phyloP scores from a whole-genome alignment of 2,888 invertebrate species.

The Sipunculus nudus region DNA sequence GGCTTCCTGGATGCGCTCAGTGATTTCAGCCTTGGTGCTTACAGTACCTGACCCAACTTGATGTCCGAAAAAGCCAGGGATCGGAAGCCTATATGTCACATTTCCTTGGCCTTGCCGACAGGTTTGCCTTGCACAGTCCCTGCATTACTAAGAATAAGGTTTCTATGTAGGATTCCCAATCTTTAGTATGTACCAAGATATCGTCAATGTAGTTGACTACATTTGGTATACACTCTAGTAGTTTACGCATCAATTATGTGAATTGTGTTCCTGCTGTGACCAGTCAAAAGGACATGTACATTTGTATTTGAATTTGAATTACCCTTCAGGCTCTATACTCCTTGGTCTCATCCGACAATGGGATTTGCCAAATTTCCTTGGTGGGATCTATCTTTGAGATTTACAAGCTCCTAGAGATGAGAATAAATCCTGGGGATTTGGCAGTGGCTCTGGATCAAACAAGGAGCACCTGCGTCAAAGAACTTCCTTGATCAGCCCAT shows the following conservation, averaged over 20 bases:
- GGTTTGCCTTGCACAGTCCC: background rate
- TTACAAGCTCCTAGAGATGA: background rate
- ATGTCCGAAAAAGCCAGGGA: constrained; percentile 16
- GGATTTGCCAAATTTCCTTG: constrained; percentile 1
- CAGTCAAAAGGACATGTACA: constrained; percentile 11
- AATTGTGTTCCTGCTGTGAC: constrained; percentile 11
- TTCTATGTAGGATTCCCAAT: constrained; percentile 9
- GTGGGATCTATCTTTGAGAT: background rate
- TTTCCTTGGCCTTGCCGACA: constrained; percentile 11
- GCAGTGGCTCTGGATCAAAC: background rate
- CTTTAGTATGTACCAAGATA: constrained; percentile 4
- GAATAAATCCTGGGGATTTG: background rate
- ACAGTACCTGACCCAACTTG: background rate
- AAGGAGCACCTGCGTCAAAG: background rate
- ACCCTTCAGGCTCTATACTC: constrained; percentile 1
- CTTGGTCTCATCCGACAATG: background rate
- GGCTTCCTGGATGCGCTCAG: constrained; percentile 3
- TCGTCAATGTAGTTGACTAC: constrained; percentile 16
- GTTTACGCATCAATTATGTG: constrained; percentile 11
- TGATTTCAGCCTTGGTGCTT: background rate
- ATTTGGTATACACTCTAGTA: constrained; percentile 7
- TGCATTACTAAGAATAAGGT: background rate
- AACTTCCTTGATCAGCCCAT: constrained; percentile 20
- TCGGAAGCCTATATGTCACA: constrained; percentile 8
- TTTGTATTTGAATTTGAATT: constrained; percentile 4